Evolutionary conservation across 2,113 vertebrate species (phyloP).

Genomic region (Psammodynastes pulverulentus): DNA sequence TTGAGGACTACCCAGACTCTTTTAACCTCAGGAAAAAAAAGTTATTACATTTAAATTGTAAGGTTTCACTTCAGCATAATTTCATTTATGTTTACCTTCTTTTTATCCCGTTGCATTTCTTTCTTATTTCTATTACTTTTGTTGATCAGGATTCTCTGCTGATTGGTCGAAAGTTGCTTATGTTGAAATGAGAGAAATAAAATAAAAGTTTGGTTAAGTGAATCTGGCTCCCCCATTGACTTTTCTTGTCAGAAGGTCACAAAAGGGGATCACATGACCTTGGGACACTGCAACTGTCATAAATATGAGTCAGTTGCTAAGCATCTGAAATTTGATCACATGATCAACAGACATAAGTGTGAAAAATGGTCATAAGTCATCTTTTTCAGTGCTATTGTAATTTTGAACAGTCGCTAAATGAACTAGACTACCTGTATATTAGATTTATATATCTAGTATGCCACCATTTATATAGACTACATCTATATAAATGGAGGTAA

Average conservation of each 20-base stretch:
- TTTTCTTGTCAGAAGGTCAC: too few relatives aligned
- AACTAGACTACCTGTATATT: neutral
- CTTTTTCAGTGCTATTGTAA: neutral
- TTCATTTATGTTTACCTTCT: neutral
- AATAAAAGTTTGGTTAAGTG: neutral
- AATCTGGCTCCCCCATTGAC: too few relatives aligned
- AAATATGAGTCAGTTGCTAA: too few relatives aligned
- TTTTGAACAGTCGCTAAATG: neutral
- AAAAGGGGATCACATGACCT: too few relatives aligned
- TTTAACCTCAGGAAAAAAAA: neutral
- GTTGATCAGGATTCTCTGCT: neutral
- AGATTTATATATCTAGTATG: too few relatives aligned
- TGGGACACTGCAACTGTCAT: too few relatives aligned
- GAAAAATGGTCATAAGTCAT: neutral
- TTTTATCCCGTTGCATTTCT: neutral
- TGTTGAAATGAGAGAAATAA: neutral
- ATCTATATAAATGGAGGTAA: too few relatives aligned
- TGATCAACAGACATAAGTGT: too few relatives aligned
- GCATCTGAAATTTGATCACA: too few relatives aligned
- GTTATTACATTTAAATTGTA: neutral
- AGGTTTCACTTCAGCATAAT: neutral
- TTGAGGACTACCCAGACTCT: neutral
- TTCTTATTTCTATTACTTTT: neutral
- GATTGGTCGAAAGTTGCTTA: neutral
- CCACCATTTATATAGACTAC: too few relatives aligned